These are phyloP conservation scores for Nilaparvata lugens DNA, from an alignment of 1,140 invertebrate genomes.

Conservation along the genomic window DNA sequence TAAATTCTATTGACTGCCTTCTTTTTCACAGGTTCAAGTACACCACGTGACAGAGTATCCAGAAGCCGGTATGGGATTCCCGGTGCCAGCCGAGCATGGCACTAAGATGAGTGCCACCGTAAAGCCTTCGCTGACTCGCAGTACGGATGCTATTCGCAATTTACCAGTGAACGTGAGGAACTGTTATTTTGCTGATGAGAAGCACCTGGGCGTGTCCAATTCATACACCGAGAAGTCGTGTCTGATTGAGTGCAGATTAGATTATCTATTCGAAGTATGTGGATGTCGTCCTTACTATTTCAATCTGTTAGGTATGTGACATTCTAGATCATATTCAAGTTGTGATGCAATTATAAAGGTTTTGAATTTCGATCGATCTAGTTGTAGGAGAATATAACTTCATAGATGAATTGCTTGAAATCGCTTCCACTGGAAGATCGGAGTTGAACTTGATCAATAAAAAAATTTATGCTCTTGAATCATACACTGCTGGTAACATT, in stretches of 20 bases:
- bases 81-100: slow-evolving; percentile 17
- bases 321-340: background rate
- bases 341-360: background rate
- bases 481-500: too few relatives aligned
- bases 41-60: slow-evolving; percentile 27
- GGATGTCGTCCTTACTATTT: slow-evolving; percentile 30
- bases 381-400: background rate
- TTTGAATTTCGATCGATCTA: background rate
- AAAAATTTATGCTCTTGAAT: too few relatives aligned
- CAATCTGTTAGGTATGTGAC: slow-evolving; percentile 18
- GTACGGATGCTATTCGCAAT: slow-evolving; percentile 22
- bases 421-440: too few relatives aligned
- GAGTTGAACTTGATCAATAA: too few relatives aligned
- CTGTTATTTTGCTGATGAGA: slow-evolving; percentile 28
- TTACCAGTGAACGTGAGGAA: slow-evolving; percentile 18
- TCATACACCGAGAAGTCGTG: slow-evolving; percentile 28
- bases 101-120: slow-evolving; percentile 24
- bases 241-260: slow-evolving; percentile 28
- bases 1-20: too few relatives aligned
- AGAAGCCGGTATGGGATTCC: slow-evolving; percentile 26
- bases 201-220: slow-evolving; percentile 17
- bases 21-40: slow-evolving; percentile 24
- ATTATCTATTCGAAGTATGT: slow-evolving; percentile 25
- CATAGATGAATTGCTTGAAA: background rate
- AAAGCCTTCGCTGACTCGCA: slow-evolving; percentile 26